These are phyloP conservation scores for Sylvietta virens DNA, from an alignment of 2,113 vertebrate species.

Conservation along the genomic window DNA sequence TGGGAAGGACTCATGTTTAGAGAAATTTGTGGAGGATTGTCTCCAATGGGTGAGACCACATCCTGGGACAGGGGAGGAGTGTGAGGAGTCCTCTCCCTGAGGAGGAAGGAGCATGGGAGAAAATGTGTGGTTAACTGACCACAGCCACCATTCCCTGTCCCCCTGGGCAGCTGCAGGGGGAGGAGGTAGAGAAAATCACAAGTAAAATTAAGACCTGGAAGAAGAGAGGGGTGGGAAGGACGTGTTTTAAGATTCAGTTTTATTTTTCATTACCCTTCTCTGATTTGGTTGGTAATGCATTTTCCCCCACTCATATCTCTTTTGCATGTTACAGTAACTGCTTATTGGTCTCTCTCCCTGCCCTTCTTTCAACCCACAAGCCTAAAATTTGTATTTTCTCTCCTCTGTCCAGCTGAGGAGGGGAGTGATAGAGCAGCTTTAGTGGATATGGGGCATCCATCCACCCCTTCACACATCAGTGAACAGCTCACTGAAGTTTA, in stretches of 20 bases:
- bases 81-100: not conserved
- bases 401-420: not conserved
- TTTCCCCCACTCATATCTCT: not conserved
- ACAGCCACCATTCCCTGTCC: no score
- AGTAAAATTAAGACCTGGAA: not conserved
- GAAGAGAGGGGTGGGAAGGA: not conserved
- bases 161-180: not conserved
- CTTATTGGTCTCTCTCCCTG: not conserved
- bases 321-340: not conserved
- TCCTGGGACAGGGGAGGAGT: rapidly evolving
- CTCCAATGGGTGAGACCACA: not conserved
- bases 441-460: not conserved
- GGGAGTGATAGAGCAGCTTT: not conserved
- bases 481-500: not conserved
- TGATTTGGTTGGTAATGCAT: not conserved
- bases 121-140: not conserved
- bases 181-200: rapidly evolving
- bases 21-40: not conserved
- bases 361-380: not conserved
- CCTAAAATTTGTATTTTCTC: not conserved
- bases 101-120: not conserved
- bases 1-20: not conserved
- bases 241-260: not conserved
- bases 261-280: not conserved
- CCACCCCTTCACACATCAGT: not conserved